A percentile compares a stretch with the other conserved stretches of the same genome.
These are phyloP conservation scores for Danio choprae DNA, from an alignment of 2,797 vertebrate genomes.

Conservation along the genomic window DNA sequence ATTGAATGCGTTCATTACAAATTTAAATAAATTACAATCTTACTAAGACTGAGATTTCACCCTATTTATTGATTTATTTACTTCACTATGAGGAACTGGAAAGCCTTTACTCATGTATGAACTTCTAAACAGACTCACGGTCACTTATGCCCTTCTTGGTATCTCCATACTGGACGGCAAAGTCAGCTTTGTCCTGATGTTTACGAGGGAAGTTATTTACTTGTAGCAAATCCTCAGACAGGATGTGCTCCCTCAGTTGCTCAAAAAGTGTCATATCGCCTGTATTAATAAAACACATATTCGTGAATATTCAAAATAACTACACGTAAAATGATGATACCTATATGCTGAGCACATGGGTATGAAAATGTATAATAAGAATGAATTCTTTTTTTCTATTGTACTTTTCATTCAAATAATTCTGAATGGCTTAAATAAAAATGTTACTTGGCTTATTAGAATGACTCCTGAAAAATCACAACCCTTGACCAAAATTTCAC, in stretches of 20 bases:
- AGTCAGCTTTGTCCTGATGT: conserved; percentile 76
- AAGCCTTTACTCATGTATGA: background rate
- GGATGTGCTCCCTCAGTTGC: conserved; percentile 78
- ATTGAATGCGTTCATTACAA: no score
- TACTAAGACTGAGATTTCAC: no score
- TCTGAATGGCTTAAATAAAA: background rate
- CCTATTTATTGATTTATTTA: no score
- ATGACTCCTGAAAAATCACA: background rate
- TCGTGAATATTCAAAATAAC: background rate
- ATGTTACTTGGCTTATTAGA: background rate
- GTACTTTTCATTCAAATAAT: background rate
- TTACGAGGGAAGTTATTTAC: conserved; percentile 80
- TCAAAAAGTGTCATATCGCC: conserved; percentile 75
- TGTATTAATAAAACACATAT: conserved; percentile 39
- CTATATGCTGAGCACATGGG: background rate
- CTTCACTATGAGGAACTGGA: background rate
- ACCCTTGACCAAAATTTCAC: no score
- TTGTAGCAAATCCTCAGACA: conserved; percentile 77
- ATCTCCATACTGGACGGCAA: conserved; percentile 73
- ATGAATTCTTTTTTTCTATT: no score
- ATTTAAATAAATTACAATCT: no score
- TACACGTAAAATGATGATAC: background rate
- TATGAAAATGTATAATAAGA: no score
- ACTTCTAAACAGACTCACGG: conserved; percentile 69
- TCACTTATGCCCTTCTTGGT: conserved; percentile 71